Evolutionary conservation across 2,797 vertebrate species (phyloP), one percentile per base, ranked within the genome.

Genomic region (Macrochelys suwanniensis): DNA sequence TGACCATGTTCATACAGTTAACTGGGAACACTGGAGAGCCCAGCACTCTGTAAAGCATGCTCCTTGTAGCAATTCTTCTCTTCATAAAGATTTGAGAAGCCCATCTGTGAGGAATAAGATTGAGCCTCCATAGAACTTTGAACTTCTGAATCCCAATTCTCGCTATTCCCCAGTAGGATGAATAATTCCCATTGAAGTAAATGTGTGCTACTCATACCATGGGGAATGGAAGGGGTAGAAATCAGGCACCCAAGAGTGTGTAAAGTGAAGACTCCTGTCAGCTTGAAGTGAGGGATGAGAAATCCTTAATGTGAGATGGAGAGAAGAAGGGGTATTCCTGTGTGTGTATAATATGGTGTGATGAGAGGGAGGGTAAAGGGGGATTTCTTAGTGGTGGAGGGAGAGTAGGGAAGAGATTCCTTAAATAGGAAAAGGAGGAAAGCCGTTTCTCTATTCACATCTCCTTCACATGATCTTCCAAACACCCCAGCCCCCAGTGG

Each of bases 131-230:
- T 3, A 71, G 45, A 77, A 47, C 10, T 5, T 25, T 1, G 1
- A 76, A 11, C 7, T 68, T 31, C 9, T 92, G 0, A 68, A 25
- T 89, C 84, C 74, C 31, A 47, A 0, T 54, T 28, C 16, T 45
- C 12, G 56, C 49, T 15, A 15, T 33, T 84, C 9, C 25, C 89
- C 42, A 28, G 33, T 79, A 84, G 57, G 51, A 23, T 4, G 61
- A 17, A 4, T 83, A 16, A 76, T 82, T 94, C 56, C 74, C 82
- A 9, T 80, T 95, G n/a, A n/a, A 84, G 56, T 13, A 71, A 84
- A 3, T 31, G 42, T 82, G 21, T 45, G 83, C 57, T 8, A 85
- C 85, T 82, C 45, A 49, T 49, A 77, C 8, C 6, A 45, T 85
- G 42, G 6, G 6, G 28, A 80, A 16, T 6, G 59, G 50, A 83